Evolutionary conservation across 2,888 invertebrate species (phyloP).

Genomic region (Tortrix viridana): DNA sequence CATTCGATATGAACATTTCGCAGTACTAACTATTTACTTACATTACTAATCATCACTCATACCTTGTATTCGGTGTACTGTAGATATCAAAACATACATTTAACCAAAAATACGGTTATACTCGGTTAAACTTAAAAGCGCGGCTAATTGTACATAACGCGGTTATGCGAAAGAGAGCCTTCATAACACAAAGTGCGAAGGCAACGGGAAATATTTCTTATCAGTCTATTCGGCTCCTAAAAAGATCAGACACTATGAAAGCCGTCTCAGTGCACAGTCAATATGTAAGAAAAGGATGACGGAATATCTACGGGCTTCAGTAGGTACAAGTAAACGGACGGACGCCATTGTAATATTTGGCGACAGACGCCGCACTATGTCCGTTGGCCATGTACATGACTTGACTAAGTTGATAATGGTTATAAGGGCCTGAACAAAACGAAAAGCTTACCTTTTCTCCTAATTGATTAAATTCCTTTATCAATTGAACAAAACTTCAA

Average conservation of each 20-base stretch:
- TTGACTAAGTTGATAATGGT: conserved; percentile 30
- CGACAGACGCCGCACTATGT: conserved; percentile 51
- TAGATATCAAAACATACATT: conserved; percentile 38
- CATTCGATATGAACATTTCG: conserved; percentile 85
- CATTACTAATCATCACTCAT: conserved; percentile 39
- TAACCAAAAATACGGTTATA: conserved; percentile 33
- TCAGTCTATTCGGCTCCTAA: conserved; percentile 79
- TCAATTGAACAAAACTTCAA: conserved; percentile 40
- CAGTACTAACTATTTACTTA: conserved; percentile 45
- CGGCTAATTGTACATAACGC: conserved; percentile 61
- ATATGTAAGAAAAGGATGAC: conserved; percentile 85
- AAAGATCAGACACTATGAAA: conserved; percentile 80
- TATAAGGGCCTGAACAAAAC: conserved; percentile 4
- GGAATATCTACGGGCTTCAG: conserved; percentile 76
- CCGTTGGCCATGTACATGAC: conserved; percentile 50
- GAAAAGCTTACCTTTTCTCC: conserved; percentile 40
- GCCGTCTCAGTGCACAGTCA: conserved; percentile 78
- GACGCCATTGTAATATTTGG: conserved; percentile 75
- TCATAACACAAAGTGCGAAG: conserved; percentile 79
- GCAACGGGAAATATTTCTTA: conserved; percentile 81
- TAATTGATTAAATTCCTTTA: conserved; percentile 34
- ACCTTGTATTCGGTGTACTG: conserved; percentile 34
- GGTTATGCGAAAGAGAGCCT: conserved; percentile 68
- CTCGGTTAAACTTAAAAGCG: conserved; percentile 62
- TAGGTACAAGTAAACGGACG: conserved; percentile 71